Evolutionary conservation across 2,888 invertebrate genomes (phyloP), one percentile per base, ranked within the genome.

Genomic region (Cyclophora albipunctata): DNA sequence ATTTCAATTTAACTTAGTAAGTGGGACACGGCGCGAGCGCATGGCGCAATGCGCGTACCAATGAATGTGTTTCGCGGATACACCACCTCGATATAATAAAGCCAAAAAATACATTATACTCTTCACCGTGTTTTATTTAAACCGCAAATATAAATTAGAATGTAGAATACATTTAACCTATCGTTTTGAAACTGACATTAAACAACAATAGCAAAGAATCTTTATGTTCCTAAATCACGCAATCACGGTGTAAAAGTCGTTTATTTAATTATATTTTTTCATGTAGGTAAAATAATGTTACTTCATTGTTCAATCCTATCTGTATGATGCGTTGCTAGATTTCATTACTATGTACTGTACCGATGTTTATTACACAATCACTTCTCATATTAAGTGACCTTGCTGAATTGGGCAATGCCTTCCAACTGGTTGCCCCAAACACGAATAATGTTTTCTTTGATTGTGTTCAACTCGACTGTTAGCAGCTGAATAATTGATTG

Each of bases 1-100:
- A 83, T 81, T 82, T 82, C 78, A 84, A 84, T 83, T 80, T 81
- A 81, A 83, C 80, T 81, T 79, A 64, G 75, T 81, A 84, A 82
- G 82, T 84, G 63, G 84, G 81, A 74, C 84, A 74, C 72, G 66
- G 71, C 75, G 71, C 69, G 64, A 64, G 73, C 63, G 71, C 68
- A 65, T 82, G 75, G 71, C 71, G 82, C 77, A 83, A 82, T 73
- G 64, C 71, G 73, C 73, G 69, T 71, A 74, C 77, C 74, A 75
- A 77, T 78, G 78, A 80, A 69, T 71, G 71, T 68, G 69, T 75
- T 75, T 68, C 68, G 66, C 70, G 70, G 71, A 71, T 73, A 79
- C 76, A 70, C 71, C 74, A 63, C 67, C 59, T 60, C 58, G 61
- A 59, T 66, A 57, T 58, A 41, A 37, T 45, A 34, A 55, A 56